Base-by-base conservation (phyloP, 2,113 vertebrate species). In the Dissostichus mawsoni region DNA sequence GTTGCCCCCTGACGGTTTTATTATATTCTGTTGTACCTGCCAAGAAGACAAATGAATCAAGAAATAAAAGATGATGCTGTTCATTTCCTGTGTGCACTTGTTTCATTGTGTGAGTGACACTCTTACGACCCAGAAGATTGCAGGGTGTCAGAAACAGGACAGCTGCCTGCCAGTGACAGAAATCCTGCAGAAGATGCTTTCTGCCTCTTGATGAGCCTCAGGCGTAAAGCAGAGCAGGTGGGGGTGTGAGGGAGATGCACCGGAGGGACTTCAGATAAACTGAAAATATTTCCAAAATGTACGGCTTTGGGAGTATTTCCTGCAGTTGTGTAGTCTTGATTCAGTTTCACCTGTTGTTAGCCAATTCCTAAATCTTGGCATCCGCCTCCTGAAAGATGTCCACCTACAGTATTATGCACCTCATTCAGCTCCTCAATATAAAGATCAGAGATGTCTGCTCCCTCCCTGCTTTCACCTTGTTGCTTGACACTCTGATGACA, bases 41-140 rank as follows among this genome's bases (percentile, higher is more conserved):
- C 83, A 88, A 85, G 75, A 89, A 81, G 78, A 91, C 67, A 79
- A 88, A 91, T 88, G 87, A 87, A 90, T 86, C 69, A 77, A 65
- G 72, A 50, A 88, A 88, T 87, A 85, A 87, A 88, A 83, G 62
- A 88, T 48, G 65, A 80, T 70, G 74, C 69, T 84, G 76, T 90
- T 90, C 52, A 90, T 93, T 92, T 90, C 74, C 82, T 77, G 53
- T 65, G 84, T 71, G 51, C 66, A 45, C 85, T 87, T 88, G 69
- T 85, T 71, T 80, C 17, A 87, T 81, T 85, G 66, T 89, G 68
- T 76, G 50, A 81, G 64, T 18, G 18, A 66, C 76, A 61, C 67
- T 55, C 69, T 75, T 53, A 62, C 2, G 9, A 20, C 69, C 82
- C 63, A 52, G 58, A 74, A 72, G 75, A 89, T 79, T 83, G 76